phyloP scores from a whole-genome alignment of 35 echinoderm and acorn worm species.

The Diadema setosum region DNA sequence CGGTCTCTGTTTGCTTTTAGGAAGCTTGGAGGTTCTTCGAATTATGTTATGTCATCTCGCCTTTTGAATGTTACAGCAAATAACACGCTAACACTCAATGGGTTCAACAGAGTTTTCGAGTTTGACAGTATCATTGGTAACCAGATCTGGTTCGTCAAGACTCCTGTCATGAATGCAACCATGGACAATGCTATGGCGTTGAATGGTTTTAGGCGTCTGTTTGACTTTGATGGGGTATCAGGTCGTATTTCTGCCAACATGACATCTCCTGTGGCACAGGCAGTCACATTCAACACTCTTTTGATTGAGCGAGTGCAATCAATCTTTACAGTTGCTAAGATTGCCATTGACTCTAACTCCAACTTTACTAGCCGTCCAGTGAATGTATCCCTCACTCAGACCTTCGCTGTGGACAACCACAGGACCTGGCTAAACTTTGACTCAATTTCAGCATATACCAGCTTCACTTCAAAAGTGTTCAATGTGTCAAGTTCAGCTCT shows the following conservation, averaged over 20 bases:
- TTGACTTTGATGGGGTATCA: conserved; percentile 19
- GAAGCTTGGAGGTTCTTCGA: neutral
- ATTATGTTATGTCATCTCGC: neutral
- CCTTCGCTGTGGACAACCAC: neutral
- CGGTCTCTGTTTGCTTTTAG: neutral
- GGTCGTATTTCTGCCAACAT: conserved; percentile 10
- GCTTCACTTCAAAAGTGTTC: neutral
- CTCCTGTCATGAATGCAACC: conserved; percentile 47
- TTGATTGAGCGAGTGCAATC: neutral
- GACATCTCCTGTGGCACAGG: neutral
- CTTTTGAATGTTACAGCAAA: conserved; percentile 7
- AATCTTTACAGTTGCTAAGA: neutral
- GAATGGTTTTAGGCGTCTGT: conserved; percentile 2
- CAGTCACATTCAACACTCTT: neutral
- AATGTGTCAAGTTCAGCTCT: neutral
- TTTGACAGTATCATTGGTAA: conserved; percentile 46
- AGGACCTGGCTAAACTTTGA: conserved; percentile 15
- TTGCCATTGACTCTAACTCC: neutral
- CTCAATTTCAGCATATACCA: neutral
- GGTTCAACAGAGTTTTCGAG: conserved; percentile 17
- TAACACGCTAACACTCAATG: neutral
- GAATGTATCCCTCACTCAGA: neutral
- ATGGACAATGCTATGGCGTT: conserved; percentile 33
- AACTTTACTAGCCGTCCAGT: neutral
- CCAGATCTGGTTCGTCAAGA: conserved; percentile 15